A percentile compares a stretch with the other conserved stretches of the same genome.
Evolutionary conservation across 2,888 invertebrate species (phyloP).

Genomic region (Notodonta dromedarius): DNA sequence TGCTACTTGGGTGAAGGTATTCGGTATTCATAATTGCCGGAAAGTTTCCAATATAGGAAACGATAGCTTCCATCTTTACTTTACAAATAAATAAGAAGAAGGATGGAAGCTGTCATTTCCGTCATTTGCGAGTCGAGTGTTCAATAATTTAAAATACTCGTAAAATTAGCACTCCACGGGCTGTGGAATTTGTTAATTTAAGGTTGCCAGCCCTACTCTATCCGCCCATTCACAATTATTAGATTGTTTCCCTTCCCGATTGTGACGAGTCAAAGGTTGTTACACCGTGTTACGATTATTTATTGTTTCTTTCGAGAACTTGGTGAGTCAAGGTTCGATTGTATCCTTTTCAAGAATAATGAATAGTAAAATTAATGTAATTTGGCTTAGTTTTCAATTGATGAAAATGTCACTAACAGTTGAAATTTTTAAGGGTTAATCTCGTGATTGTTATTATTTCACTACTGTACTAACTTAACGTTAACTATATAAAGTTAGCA

Average conservation of each 20-base stretch:
- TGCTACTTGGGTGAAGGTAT: too few relatives aligned
- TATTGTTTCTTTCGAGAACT: not conserved
- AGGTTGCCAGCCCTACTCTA: not conserved
- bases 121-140: too few relatives aligned
- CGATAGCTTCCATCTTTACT: too few relatives aligned
- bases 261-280: conserved; percentile 3
- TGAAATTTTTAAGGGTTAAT: not conserved
- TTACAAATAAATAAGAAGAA: too few relatives aligned
- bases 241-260: not conserved
- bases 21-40: too few relatives aligned
- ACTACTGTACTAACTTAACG: too few relatives aligned
- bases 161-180: too few relatives aligned
- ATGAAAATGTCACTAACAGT: not conserved
- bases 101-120: too few relatives aligned
- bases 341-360: not conserved
- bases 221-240: conserved; percentile 4
- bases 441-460: too few relatives aligned
- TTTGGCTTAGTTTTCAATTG: not conserved
- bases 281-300: conserved; percentile 4
- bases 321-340: not conserved
- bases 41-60: too few relatives aligned
- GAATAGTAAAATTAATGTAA: not conserved
- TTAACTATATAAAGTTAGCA: too few relatives aligned
- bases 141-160: too few relatives aligned
- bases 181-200: not conserved